A percentile compares a stretch with the other conserved stretches of the same genome.
These are phyloP conservation scores for rabbit (Oryctolagus cuniculus) DNA, from an alignment of 2,113 vertebrate species.

Conservation along the genomic window mOryCun1.1 NC_091433.1:23594001-23594500, in stretches of 20 bases:
- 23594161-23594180: background rate
- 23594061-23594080: rapidly evolving
- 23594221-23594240: background rate
- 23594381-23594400: no score
- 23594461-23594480: no score
- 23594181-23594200: background rate
- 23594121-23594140: background rate
- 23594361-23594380: no score
- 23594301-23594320: background rate
- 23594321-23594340: no score
- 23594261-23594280: background rate
- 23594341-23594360: no score
- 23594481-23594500: no score
- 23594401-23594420: no score
- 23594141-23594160: background rate
- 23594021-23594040: background rate
- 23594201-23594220: background rate
- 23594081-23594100: background rate
- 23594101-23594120: no score
- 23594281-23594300: background rate
- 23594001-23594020: rapidly evolving
- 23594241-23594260: background rate
- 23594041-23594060: rapidly evolving
- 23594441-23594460: no score
- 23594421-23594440: no score